phyloP scores from a whole-genome alignment of 1,140 invertebrate genomes.

The Chelonus insularis region DNA sequence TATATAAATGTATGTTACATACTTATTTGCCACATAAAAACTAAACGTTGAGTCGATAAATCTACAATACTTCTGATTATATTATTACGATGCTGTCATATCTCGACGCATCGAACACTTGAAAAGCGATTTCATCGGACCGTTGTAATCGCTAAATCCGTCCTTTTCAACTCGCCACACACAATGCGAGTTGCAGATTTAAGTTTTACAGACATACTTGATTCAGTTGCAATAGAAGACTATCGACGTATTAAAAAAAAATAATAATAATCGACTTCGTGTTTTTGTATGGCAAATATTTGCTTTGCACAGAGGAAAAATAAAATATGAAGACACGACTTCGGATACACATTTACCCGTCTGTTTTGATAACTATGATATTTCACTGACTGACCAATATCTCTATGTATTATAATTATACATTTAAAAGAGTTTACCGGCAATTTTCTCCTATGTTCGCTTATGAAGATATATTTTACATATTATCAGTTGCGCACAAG shows the following conservation, averaged over 20 bases:
- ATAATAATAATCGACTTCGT: constrained; percentile 7
- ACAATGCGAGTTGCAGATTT: not conserved
- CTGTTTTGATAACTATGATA: not conserved
- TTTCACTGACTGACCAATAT: constrained; percentile 16
- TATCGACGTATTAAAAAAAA: not conserved
- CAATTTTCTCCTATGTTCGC: constrained; percentile 41
- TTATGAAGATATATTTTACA: constrained; percentile 39
- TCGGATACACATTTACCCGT: constrained; percentile 8
- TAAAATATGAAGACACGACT: constrained; percentile 32
- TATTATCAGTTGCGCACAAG: constrained; percentile 51
- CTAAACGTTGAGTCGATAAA: not conserved
- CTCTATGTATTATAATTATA: constrained; percentile 39
- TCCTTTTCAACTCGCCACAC: constrained; percentile 21
- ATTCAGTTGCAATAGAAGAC: constrained; percentile 38
- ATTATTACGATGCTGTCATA: not conserved
- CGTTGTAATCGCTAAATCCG: constrained; percentile 1
- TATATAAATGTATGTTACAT: too few relatives aligned
- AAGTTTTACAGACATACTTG: constrained; percentile 16
- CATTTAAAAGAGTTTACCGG: constrained; percentile 45
- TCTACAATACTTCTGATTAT: constrained; percentile 25
- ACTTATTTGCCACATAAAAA: not conserved
- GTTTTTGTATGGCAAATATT: not conserved
- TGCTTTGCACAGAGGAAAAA: constrained; percentile 28
- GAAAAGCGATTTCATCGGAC: not conserved
- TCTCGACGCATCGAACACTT: not conserved